Base-by-base conservation (phyloP, 2,888 invertebrate genomes). In the Deroplatys truncata region DNA sequence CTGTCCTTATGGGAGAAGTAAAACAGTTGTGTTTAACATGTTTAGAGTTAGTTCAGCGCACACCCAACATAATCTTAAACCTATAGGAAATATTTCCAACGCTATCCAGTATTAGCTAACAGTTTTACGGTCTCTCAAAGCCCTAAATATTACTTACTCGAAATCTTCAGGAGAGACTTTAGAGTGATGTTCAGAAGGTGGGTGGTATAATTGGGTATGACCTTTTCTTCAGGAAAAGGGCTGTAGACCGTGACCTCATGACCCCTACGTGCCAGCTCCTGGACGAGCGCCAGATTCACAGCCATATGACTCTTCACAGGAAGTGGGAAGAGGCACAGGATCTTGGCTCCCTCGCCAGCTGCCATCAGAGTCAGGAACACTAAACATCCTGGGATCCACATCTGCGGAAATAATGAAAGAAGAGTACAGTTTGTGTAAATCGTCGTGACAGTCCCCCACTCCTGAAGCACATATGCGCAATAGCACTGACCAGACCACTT, bases 251-350 rank as follows among this genome's bases (percentile, higher is more conserved):
- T 89, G 5, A 94, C 93, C 88, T 93, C 93, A 90, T 95, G 95
- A 0, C 95, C 94, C 28, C 93, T 92, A 10, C 91, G 91, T 0
- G 94, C 92, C 1, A 95, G 92, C 20, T 93, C 94, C 89, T 93
- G 93, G 84, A 94, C 92, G 72, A 95, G 89, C 0, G 93, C 92
- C 35, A 93, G 93, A 90, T 93, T 93, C 93, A 94, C 94, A 91
- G 94, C 93, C 72, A 93, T 94, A 88, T 95, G 95, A 83, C 94
- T 94, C 90, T 93, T 94, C 3, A 92, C 93, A 2, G 93, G 93
- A 89, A 94, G 93, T 0, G 93, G 92, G 90, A 94, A 94, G 0
- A 94, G 90, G 0, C 93, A 94, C 10, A 95, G 91, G 84, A 95
- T 94, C 7, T 43, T 29, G 28, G 89, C 88, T 8, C 56, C 88